phyloP scores from a whole-genome alignment of 2,113 vertebrate genomes.

The Notarius lentiginosus region DNA sequence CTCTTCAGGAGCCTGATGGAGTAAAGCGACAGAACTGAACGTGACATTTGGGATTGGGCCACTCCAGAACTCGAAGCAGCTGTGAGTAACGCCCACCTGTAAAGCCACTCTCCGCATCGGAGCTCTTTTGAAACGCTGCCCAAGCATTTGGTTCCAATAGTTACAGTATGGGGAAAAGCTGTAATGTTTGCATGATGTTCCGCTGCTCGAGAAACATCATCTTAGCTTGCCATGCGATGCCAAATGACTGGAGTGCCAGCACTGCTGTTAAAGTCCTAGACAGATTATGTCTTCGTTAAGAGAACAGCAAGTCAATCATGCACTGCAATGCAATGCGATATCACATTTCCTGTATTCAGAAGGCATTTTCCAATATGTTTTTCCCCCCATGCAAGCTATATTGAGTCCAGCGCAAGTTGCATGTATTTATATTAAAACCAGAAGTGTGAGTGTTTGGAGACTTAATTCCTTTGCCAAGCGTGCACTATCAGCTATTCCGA shows the following conservation, averaged over 20 bases:
- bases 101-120: constrained; percentile 64
- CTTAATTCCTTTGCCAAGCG: constrained; percentile 59
- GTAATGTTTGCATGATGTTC: constrained; percentile 56
- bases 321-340: not conserved
- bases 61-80: constrained; percentile 39
- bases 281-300: not conserved
- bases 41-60: constrained; percentile 43
- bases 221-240: constrained; percentile 18
- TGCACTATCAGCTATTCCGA: constrained; percentile 71
- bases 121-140: constrained; percentile 74
- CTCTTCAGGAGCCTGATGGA: constrained; percentile 15
- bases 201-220: not conserved
- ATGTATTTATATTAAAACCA: constrained; percentile 55
- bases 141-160: constrained; percentile 66
- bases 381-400: not conserved
- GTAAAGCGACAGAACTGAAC: constrained; percentile 36
- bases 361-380: not conserved
- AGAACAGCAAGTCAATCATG: not conserved
- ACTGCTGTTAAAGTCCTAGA: not conserved
- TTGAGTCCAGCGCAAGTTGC: not conserved
- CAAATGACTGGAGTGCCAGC: not conserved
- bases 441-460: constrained; percentile 64
- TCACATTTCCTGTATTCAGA: not conserved
- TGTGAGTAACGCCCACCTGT: constrained; percentile 61
- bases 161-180: constrained; percentile 65